Evolutionary conservation across 2,888 invertebrate species (phyloP).

Genomic region (Arenicola marina): DNA sequence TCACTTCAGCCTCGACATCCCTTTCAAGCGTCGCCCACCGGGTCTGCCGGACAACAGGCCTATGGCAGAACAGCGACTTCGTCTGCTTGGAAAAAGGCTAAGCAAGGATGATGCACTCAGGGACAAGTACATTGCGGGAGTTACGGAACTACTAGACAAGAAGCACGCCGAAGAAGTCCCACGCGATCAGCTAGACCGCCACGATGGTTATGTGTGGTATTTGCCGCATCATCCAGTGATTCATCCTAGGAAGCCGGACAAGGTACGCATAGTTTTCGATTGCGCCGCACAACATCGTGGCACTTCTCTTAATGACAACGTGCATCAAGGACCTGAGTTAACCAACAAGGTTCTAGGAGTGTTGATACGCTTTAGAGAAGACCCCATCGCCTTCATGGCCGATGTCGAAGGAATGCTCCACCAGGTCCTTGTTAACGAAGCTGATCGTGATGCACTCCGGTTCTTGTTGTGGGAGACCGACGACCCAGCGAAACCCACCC

Average conservation of each 20-base stretch:
- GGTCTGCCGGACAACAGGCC: slow-evolving; percentile 13
- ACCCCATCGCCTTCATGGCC: slow-evolving; percentile 16
- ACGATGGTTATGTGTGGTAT: slow-evolving; percentile 12
- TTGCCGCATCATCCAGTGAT: slow-evolving; percentile 29
- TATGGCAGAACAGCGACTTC: not conserved
- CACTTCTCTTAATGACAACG: slow-evolving; percentile 27
- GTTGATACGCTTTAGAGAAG: slow-evolving; percentile 22
- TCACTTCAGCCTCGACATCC: not conserved
- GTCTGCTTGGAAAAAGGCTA: not conserved
- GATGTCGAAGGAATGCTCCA: slow-evolving; percentile 30
- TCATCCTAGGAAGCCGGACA: slow-evolving; percentile 12
- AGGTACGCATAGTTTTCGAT: slow-evolving; percentile 12
- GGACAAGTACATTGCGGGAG: not conserved
- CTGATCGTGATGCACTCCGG: slow-evolving; percentile 20
- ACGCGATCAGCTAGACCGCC: no score
- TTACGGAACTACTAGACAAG: not conserved
- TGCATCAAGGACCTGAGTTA: no score
- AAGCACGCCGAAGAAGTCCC: not conserved
- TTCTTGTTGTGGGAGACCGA: slow-evolving; percentile 23
- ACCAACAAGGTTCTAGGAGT: slow-evolving; percentile 26
- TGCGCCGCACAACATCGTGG: slow-evolving; percentile 5
- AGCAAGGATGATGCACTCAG: not conserved
- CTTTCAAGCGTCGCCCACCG: not conserved
- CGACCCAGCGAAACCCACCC: not conserved
- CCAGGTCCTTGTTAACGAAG: slow-evolving; percentile 14